A percentile compares a stretch with the other conserved stretches of the same genome.
Evolutionary conservation across 1,140 invertebrate species (phyloP).

Genomic region (Lycorma delicatula): DNA sequence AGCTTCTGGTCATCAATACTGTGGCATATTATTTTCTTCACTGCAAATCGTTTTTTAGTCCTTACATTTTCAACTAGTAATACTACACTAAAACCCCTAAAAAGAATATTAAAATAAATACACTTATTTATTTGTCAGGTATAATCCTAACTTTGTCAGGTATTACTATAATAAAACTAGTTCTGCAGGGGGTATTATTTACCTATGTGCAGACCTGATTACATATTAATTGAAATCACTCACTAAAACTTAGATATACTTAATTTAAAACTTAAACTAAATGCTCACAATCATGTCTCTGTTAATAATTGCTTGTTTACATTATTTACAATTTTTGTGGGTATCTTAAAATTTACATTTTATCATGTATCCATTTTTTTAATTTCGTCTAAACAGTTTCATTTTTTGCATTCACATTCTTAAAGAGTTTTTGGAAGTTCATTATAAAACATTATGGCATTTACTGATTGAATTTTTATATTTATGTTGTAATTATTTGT

Average conservation of each 20-base stretch:
- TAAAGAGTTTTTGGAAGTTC: no score
- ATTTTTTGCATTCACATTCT: no score
- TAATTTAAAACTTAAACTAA: conserved; percentile 12
- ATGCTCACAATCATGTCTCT: neutral
- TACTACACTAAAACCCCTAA: conserved; percentile 76
- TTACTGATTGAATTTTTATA: no score
- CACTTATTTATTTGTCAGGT: no score
- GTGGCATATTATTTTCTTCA: conserved; percentile 77
- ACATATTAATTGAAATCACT: neutral
- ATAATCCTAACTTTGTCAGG: neutral
- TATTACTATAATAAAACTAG: conserved; percentile 6
- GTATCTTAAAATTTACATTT: no score
- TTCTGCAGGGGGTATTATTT: neutral
- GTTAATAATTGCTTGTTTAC: no score
- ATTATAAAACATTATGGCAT: no score
- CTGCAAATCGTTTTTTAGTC: conserved; percentile 62
- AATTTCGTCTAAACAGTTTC: no score
- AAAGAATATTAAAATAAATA: conserved; percentile 35
- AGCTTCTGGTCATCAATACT: conserved; percentile 65
- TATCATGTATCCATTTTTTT: no score
- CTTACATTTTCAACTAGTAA: conserved; percentile 64
- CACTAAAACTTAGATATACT: conserved; percentile 7
- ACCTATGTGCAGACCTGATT: neutral
- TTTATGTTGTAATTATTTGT: no score
- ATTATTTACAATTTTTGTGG: no score